A percentile compares a stretch with the other conserved stretches of the same genome.
phyloP scores from a whole-genome alignment of 2,888 invertebrate genomes.

The Agrochola lota region DNA sequence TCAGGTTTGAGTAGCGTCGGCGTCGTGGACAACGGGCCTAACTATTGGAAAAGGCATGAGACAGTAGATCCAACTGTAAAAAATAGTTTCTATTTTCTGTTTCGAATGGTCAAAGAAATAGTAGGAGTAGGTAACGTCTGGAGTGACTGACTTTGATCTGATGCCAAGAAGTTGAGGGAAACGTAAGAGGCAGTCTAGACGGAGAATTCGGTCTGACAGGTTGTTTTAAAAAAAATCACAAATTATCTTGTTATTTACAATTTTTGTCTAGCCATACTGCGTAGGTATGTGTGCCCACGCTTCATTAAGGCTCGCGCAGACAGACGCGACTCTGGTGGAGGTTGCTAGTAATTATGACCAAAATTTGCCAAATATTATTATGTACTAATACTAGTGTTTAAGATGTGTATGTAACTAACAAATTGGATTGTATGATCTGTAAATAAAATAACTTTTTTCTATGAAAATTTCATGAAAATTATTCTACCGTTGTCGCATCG shows the following conservation, averaged over 20 bases:
- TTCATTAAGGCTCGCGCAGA: conserved; percentile 7
- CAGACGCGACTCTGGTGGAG: too few relatives aligned
- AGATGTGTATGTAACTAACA: too few relatives aligned
- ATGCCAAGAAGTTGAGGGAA: conserved; percentile 54
- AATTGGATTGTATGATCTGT: too few relatives aligned
- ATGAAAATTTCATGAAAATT: too few relatives aligned
- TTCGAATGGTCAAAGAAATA: conserved; percentile 13
- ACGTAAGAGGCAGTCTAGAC: conserved; percentile 38
- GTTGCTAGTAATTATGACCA: too few relatives aligned
- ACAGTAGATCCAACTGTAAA: neutral
- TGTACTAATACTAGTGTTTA: too few relatives aligned
- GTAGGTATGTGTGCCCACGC: conserved; percentile 5
- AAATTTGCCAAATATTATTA: too few relatives aligned
- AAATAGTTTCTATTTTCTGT: conserved; percentile 19
- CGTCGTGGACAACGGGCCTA: neutral
- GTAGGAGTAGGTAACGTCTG: neutral
- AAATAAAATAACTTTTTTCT: too few relatives aligned
- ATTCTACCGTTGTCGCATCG: too few relatives aligned
- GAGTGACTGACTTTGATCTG: conserved; percentile 57
- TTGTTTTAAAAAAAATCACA: neutral
- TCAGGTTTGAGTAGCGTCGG: too few relatives aligned
- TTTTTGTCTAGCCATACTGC: conserved; percentile 31
- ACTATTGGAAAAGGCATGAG: neutral
- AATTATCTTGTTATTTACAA: conserved; percentile 29
- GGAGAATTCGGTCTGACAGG: conserved; percentile 20